Evolutionary conservation across 2,797 vertebrate genomes (phyloP), one percentile per base, ranked within the genome.

Genomic region (Lacerta bilineata): DNA sequence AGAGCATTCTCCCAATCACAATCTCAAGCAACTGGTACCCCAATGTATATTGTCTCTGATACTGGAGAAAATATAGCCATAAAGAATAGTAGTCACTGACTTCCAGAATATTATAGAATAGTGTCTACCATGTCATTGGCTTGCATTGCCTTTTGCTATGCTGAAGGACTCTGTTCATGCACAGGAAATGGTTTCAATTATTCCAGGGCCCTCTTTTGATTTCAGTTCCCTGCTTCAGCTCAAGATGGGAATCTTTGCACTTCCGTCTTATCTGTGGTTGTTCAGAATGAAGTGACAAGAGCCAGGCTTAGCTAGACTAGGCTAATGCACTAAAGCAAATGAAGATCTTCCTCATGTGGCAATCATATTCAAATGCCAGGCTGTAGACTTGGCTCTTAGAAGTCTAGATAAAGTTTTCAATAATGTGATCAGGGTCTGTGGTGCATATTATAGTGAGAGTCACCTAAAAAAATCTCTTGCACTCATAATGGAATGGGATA

Each of bases 401-500:
- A 78, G 43, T 78, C 76, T 78, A 55, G 11, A n/a, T 27, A 11
- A 77, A 9, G 23, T 76, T 78, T 50, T 2, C 55, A 83, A 18
- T 39, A 39, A 20, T 39, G 7, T 17, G 13, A 20, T 18, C 33
- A 74, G 36, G 8, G 6, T 8, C 18, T 74, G 18, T 39, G 36
- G 18, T 29, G 1, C 46, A 55, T 46, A 71, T 89, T 88, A 83
- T 0, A 61, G 74, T 77, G 71, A 74, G 4, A 1, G 2, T 25
- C 83, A 2, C 50, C 83, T 64, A 75, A 55, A 90, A 90, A 50
- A 84, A 6, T 29, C 66, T 39, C 41, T 7, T 27, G 68, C 11
- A 64, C 55, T 89, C 33, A 20, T 82, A 86, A 89, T 59, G 71
- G 85, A 86, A 83, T 23, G 71, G 36, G 87, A 23, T 81, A 84